phyloP scores from a whole-genome alignment of 2,888 invertebrate genomes.

The Sisyra nigra region DNA sequence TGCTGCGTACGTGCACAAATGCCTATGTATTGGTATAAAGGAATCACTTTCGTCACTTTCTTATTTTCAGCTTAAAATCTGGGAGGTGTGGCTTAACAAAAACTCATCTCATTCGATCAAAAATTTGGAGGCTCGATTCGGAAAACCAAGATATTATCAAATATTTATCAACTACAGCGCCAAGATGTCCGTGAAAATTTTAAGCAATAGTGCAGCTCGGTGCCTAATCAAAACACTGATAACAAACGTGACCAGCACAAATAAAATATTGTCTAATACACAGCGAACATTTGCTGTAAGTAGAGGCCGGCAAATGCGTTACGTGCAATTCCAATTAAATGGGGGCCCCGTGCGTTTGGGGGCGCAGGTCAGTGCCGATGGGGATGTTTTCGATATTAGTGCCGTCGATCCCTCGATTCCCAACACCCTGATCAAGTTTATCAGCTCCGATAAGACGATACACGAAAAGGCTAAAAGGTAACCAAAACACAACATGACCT shows the following conservation, averaged over 20 bases:
- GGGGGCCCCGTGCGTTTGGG: slow-evolving; percentile 50
- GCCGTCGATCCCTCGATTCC: slow-evolving; percentile 37
- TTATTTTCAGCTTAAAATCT: too few relatives aligned
- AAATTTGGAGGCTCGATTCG: too few relatives aligned
- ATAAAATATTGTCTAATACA: not conserved
- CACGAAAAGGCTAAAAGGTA: slow-evolving; percentile 38
- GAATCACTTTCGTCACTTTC: too few relatives aligned
- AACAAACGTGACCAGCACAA: too few relatives aligned
- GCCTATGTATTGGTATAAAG: too few relatives aligned
- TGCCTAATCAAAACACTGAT: too few relatives aligned
- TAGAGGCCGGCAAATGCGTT: slow-evolving; percentile 36
- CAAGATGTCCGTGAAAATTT: not conserved
- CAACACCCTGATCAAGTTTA: slow-evolving; percentile 35
- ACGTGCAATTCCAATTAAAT: slow-evolving; percentile 49
- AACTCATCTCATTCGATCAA: too few relatives aligned
- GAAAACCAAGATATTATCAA: not conserved
- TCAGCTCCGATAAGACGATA: slow-evolving; percentile 29
- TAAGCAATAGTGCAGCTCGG: too few relatives aligned
- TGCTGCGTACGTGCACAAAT: too few relatives aligned
- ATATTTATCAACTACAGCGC: not conserved
- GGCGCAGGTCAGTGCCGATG: slow-evolving; percentile 33
- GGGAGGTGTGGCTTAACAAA: too few relatives aligned
- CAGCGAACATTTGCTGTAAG: slow-evolving; percentile 18
- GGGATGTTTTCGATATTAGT: slow-evolving; percentile 49
- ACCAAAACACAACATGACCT: slow-evolving; percentile 10